Evolutionary conservation across 2,888 invertebrate genomes (phyloP), one percentile per base, ranked within the genome.

Genomic region (Latrodectus hesperus): DNA sequence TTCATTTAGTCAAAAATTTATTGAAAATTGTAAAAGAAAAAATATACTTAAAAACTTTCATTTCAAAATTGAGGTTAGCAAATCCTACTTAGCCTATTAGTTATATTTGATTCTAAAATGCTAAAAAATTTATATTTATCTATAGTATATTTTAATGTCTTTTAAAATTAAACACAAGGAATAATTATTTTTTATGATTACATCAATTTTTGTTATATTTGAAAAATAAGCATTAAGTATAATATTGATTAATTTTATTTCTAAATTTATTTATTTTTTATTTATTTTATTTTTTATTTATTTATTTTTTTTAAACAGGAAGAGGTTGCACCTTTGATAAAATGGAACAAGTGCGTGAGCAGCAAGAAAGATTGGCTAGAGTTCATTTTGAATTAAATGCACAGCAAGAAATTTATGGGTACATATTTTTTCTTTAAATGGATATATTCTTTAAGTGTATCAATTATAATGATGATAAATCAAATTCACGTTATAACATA

Each of bases 261-360:
- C 8, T 6, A 16, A 14, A 1, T 22, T 17, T 16, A 51, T 11
- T 51, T 71, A 16, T 71, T 17, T n/a, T 4, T 22, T 17, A 16
- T 67, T n/a, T 67, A 26, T n/a, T n/a, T n/a, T n/a, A 67, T 17
- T 10, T 67, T 6, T 16, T 67, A 12, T 49, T 16, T 4, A 49
- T n/a, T 71, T 71, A 49, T 0, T 71, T 22, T 72, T 72, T 26
- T 70, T 51, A 52, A 16, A 10, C 53, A 93, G 93, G 93, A 73
- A 92, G 92, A 67, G 97, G 97, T 76, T 96, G 96, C 90, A 97
- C 97, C 89, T 97, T 98, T 96, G 97, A 98, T 91, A 97, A 98
- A 93, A 98, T 99, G 98, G 98, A 97, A 77, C 96, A 96, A 92
- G 98, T 99, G 89, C 94, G 98, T 81, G 98, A 98, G 91, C 98